Percentiles rank a stretch among this genome's conserved stretches.
These are phyloP conservation scores for Gopherus flavomarginatus DNA, from an alignment of 2,113 vertebrate species.

Conservation along the genomic window DNA sequence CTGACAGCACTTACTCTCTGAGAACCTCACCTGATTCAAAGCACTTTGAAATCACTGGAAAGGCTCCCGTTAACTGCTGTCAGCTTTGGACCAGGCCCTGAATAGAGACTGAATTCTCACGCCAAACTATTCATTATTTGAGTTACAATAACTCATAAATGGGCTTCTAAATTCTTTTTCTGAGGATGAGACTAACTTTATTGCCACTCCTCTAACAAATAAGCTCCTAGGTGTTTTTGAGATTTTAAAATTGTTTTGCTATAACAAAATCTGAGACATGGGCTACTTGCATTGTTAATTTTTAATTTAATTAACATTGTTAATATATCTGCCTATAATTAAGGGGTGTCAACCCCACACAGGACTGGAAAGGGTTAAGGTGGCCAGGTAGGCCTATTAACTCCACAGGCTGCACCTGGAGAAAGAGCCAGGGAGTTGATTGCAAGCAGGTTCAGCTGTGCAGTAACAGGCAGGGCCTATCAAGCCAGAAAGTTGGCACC, in stretches of 20 bases:
- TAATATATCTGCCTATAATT: not conserved
- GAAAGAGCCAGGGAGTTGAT: not conserved
- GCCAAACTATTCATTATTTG: not conserved
- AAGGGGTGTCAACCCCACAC: not conserved
- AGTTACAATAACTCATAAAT: not conserved
- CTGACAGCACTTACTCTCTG: not conserved
- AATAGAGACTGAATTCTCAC: not conserved
- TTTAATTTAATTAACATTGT: not conserved
- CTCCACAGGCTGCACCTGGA: not conserved
- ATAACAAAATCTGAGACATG: not conserved
- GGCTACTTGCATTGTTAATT: not conserved
- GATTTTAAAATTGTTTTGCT: not conserved
- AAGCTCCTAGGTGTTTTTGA: not conserved
- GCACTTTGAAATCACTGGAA: not conserved
- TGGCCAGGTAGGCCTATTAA: not conserved
- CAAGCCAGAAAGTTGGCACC: not conserved
- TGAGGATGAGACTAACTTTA: not conserved
- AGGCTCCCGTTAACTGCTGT: not conserved
- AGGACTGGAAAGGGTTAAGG: not conserved
- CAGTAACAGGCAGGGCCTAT: not conserved
- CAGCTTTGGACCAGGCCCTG: not conserved
- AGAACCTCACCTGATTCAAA: fast-evolving
- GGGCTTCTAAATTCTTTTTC: not conserved
- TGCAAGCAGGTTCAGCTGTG: not conserved
- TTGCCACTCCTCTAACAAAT: not conserved